These are phyloP conservation scores for Tragelaphus buxtoni DNA, from an alignment of 2,113 vertebrate genomes.

Conservation along the genomic window DNA sequence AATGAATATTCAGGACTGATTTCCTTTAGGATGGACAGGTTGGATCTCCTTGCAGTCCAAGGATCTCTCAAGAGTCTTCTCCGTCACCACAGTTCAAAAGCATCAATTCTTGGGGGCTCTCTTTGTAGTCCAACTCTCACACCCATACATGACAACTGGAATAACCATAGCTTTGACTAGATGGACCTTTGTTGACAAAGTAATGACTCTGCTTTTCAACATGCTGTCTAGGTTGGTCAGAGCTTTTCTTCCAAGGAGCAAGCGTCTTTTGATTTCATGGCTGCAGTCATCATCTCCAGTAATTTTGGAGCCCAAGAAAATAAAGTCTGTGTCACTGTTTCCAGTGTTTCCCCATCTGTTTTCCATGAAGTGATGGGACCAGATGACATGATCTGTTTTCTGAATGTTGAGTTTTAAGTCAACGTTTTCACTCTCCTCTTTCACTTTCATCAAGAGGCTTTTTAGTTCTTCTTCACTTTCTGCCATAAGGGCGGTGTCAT, in stretches of 20 bases:
- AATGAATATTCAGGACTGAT: background rate
- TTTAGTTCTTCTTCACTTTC: background rate
- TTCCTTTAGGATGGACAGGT: background rate
- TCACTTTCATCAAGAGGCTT: background rate
- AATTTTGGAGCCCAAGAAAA: background rate
- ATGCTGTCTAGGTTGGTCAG: background rate
- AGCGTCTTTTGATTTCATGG: background rate
- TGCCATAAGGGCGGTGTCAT: background rate
- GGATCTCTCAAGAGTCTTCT: background rate
- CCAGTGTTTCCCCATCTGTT: background rate
- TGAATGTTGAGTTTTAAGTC: background rate
- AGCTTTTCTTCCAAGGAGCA: background rate
- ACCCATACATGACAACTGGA: background rate
- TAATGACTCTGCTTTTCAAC: background rate
- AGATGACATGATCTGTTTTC: background rate
- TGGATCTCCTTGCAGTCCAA: background rate
- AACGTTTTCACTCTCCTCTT: background rate
- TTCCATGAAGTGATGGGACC: background rate
- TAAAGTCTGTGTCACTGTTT: background rate
- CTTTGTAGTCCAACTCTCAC: background rate
- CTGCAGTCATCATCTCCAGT: background rate
- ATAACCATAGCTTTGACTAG: background rate
- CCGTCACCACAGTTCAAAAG: background rate
- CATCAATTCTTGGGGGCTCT: rapidly evolving
- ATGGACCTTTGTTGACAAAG: background rate